These are phyloP conservation scores for Mormyrus hasselquistii DNA, from an alignment of 2,797 vertebrate species.

Conservation along the genomic window DNA sequence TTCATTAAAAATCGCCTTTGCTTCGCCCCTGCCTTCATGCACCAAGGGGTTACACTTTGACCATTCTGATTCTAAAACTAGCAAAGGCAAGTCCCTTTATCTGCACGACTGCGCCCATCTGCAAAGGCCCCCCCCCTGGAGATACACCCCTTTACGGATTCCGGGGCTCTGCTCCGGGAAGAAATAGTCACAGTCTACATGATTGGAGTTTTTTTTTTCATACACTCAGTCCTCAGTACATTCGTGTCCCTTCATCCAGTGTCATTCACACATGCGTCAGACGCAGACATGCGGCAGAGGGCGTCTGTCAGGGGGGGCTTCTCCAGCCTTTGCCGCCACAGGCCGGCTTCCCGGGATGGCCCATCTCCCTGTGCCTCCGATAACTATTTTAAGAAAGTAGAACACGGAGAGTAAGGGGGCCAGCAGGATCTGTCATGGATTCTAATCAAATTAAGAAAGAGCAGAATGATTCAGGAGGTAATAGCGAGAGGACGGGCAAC, in stretches of 20 bases:
- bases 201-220: not conserved
- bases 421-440: not conserved
- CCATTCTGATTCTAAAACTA: not conserved
- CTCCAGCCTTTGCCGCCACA: not conserved
- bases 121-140: not conserved
- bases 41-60: not conserved
- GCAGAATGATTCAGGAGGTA: not conserved
- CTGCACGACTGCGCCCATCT: not conserved
- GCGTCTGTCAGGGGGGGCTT: not conserved
- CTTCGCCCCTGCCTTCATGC: not conserved
- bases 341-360: not conserved
- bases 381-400: not conserved
- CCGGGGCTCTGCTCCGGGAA: not conserved
- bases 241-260: conserved; percentile 6
- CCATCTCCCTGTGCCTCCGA: not conserved
- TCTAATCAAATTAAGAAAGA: conserved; percentile 7
- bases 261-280: conserved; percentile 39
- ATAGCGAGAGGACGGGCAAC: not conserved
- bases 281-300: conserved; percentile 10
- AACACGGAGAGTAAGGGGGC: not conserved
- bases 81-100: not conserved
- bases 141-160: not conserved
- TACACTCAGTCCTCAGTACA: not conserved
- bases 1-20: not conserved
- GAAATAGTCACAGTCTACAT: not conserved